Base-by-base conservation (phyloP, 2,113 vertebrate genomes). In the Tupaia tana region DNA sequence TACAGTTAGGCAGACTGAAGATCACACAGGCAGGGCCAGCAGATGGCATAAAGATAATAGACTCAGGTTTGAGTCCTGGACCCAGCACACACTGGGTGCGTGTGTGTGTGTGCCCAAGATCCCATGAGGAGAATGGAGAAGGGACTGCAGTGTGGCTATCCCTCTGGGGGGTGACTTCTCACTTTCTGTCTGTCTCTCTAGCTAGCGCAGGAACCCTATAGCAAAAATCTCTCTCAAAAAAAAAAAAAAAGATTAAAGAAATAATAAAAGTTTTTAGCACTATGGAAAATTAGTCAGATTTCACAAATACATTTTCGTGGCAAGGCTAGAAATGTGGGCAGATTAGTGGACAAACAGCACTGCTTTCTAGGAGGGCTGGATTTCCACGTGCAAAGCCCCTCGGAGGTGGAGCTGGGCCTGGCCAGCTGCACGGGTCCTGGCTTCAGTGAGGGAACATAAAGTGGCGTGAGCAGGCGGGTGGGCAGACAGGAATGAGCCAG, bases 281-380 rank as follows among this genome's bases (percentile, higher is more conserved):
- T 5, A 66, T 15, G 0, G 25, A 58, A 52, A 34, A 27, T 13
- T 20, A n/a, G n/a, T 15, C 12, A n/a, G 3, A 6, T 24, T 86
- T 82, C 25, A 67, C 43, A 93, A 80, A 75, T 13, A 13, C 29
- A 61, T 27, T 11, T 90, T 14, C 52, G 43, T 3, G 58, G 66
- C n/a, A 86, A 80, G 18, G 14, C 0, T 56, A 59, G 91, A 89
- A 54, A 1, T 2, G 19, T 4, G 12, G 16, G 19, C 0, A 63
- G 10, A 56, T 15, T 61, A 18, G 3, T 15, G 2, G 1, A 20
- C 3, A 15, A 24, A 29, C 9, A 52, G 8, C 0, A 14, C 11
- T 5, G 29, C 54, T 54, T 75, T n/a, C 34, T 10, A 64, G 18
- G 54, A 43, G 14, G 19, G 29, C 66, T 22, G 66, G 43, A 54